Evolutionary conservation across 2,888 invertebrate species (phyloP), one percentile per base, ranked within the genome.

Genomic region (Cosmorhoe ocellata): DNA sequence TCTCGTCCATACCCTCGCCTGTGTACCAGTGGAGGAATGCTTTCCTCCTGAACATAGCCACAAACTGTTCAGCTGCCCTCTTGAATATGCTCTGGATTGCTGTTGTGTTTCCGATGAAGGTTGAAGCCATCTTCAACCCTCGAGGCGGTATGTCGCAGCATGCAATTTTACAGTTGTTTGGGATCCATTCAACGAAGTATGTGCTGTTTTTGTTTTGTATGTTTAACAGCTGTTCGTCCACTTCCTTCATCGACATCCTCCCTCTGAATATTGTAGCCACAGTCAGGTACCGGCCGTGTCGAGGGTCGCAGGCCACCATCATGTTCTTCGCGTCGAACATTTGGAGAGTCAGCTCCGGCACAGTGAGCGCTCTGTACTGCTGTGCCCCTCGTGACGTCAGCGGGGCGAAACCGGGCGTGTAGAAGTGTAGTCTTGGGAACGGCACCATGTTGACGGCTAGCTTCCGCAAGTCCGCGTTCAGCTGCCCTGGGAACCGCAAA

Each of bases 11-110:
- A 63, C 97, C 97, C 78, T 97, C 97, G 47, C 96, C 96, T 28
- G 96, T 96, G 87, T 96, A 98, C 98, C 98, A 98, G 92, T 98
- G 98, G 69, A 98, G 92, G 93, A 98, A 98, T 73, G 98, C 98
- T 91, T 97, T 98, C 71, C 98, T 93, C 70, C 97, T 93, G 92
- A 98, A 98, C 98, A 98, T 97, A 67, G 96, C 95, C 46, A 95
- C 94, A 75, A 96, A 97, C 81, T 97, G 96, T 74, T 96, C 95
- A 12, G 94, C 93, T 65, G 96, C 93, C 79, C 97, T 92, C 82
- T 96, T 96, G 89, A 97, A 97, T 64, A 97, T 87, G 70, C 95
- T 95, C 78, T 97, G 97, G 63, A 96, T 96, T 61, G 96, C 95
- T 11, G 96, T 96, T 7, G 95, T 94, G 82, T 96, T 96, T 40